These are phyloP conservation scores for Clarias pachynema DNA, from an alignment of 2,797 vertebrate species.

Conservation along the genomic window DNA sequence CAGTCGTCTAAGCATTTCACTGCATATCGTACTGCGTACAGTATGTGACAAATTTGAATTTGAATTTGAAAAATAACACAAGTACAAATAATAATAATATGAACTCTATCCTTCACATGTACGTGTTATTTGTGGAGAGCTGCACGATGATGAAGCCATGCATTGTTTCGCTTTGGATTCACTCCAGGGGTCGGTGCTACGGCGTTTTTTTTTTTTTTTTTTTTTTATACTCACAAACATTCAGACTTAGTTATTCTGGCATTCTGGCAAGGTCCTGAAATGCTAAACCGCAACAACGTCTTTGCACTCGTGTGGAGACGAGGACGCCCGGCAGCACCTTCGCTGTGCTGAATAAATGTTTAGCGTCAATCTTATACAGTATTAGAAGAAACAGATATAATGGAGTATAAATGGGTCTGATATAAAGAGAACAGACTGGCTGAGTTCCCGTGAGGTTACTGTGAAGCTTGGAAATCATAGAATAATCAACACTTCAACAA, in stretches of 20 bases:
- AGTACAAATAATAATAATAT: too few relatives aligned
- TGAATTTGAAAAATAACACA: neutral
- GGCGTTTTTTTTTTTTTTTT: neutral
- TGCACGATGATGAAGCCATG: neutral
- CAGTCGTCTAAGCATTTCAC: too few relatives aligned
- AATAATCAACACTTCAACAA: neutral
- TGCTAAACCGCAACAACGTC: neutral
- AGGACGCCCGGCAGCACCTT: neutral
- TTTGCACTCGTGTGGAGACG: neutral
- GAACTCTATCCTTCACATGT: neutral
- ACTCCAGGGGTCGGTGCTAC: neutral
- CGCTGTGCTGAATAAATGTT: neutral
- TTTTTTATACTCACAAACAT: neutral
- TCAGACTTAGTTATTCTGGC: neutral
- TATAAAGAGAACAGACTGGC: neutral
- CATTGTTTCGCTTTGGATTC: neutral
- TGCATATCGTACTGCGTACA: too few relatives aligned
- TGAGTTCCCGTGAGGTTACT: neutral
- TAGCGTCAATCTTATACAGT: neutral
- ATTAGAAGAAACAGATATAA: neutral
- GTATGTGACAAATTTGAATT: too few relatives aligned
- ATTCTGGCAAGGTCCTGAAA: neutral
- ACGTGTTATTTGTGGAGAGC: neutral
- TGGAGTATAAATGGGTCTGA: neutral
- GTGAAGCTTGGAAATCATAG: neutral